These are phyloP conservation scores for Danio tinwini DNA, from an alignment of 2,797 vertebrate species.

Conservation along the genomic window DNA sequence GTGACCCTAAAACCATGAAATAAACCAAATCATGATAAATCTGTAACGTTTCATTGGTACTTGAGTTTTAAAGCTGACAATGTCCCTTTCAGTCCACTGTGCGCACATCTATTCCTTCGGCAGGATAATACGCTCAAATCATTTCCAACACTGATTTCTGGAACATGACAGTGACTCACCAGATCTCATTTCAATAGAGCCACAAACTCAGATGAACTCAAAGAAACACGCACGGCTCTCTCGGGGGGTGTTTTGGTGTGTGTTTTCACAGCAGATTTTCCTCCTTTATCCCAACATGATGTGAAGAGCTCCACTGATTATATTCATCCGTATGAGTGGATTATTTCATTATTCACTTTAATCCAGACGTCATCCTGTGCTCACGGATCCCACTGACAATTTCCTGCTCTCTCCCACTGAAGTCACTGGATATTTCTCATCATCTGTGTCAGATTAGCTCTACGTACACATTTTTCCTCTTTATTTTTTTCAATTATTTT, in stretches of 20 bases:
- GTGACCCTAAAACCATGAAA: no score
- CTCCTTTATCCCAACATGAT: background rate
- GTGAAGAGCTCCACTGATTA: background rate
- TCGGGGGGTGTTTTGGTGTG: background rate
- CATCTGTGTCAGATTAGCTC: constrained; percentile 15
- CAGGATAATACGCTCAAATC: background rate
- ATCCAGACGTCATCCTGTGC: constrained; percentile 9
- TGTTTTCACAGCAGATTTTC: background rate
- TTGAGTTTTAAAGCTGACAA: no score
- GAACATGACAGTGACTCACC: background rate
- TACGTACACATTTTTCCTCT: no score
- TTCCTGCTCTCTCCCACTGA: constrained; percentile 17
- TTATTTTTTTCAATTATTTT: no score
- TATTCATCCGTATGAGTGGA: constrained; percentile 1
- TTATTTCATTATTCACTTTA: constrained; percentile 28
- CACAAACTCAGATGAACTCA: background rate
- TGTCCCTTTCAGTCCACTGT: no score
- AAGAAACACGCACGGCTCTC: background rate
- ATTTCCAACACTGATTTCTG: no score
- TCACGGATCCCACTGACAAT: constrained; percentile 5
- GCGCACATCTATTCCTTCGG: background rate
- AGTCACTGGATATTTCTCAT: constrained; percentile 5
- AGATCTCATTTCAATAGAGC: background rate
- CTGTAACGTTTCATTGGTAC: no score
- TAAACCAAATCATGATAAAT: no score